Base-by-base conservation (phyloP, 2,797 vertebrate species). In the Rhinophrynus dorsalis region DNA sequence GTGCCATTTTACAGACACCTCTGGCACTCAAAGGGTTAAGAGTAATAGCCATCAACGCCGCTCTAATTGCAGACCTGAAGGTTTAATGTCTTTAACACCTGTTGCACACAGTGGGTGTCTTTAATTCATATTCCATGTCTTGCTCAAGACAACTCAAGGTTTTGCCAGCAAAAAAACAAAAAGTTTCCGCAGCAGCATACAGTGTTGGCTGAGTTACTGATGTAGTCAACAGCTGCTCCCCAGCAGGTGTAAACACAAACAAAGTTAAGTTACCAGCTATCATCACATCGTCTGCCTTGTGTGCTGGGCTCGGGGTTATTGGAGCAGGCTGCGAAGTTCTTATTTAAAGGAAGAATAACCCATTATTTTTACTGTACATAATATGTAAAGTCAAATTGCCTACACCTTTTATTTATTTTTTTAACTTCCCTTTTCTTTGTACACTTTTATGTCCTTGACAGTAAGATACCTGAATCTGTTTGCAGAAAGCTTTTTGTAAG, bases 211-310 rank as follows among this genome's bases (percentile, higher is more conserved):
- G 51, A 38, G 48, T 23, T 29, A 29, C 26, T 66, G 62, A 66
- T 55, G 62, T 48, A 60, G 37, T 45, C 24, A 54, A 2, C 70
- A 73, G 70, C 55, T 73, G 70, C 52, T 33, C 3, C 11, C 45
- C 37, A 66, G 45, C 70, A 73, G 70, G 70, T 73, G 70, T 67
- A 44, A 66, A 73, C 38, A 73, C 23, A 65, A 66, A 73, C 55
- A 58, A 64, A 44, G 15, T 26, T 21, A 18, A 12, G 35, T 26
- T 5, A 47, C 10, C 11, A 12, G 2, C 48, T 24, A 23, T 21
- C 1, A 33, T 11, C 6, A 33, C 30, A 6, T n/a, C n/a, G n/a
- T 12, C 5, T 2, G 11, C 11, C 11, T 12, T 37, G 11, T 37
- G 11, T 37, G 35, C 6, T 37, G 35, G 3, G 35, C 13, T 12